A percentile compares a stretch with the other conserved stretches of the same genome.
Conservation (phyloP, 2,888 invertebrate genomes). For the Ectemnius continuus region DNA sequence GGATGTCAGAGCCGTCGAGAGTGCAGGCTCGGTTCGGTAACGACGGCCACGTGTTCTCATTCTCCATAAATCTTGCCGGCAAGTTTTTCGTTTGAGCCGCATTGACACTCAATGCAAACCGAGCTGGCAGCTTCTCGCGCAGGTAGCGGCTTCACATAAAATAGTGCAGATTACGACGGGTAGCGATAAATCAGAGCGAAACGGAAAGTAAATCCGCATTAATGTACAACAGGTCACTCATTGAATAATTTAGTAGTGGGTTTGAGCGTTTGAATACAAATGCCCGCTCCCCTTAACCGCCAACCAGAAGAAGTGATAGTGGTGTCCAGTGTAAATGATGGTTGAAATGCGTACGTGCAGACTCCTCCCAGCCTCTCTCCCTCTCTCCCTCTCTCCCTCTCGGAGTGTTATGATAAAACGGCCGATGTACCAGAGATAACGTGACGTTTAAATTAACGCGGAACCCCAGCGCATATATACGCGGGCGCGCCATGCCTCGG, state of each 20-base stretch:
- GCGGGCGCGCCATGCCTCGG: slow-evolving; percentile 52
- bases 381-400: slow-evolving; percentile 18
- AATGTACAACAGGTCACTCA: slow-evolving; percentile 40
- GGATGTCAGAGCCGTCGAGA: neutral
- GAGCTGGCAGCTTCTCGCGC: slow-evolving; percentile 1
- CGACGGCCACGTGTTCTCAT: no score
- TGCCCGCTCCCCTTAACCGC: slow-evolving; percentile 22
- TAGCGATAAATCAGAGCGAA: slow-evolving; percentile 21
- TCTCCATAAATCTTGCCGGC: no score
- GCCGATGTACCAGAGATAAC: slow-evolving; percentile 51
- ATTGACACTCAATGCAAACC: neutral
- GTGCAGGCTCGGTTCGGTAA: neutral
- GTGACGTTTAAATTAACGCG: slow-evolving; percentile 62
- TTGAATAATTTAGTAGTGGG: slow-evolving; percentile 43
- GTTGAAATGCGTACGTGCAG: neutral
- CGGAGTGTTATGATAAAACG: slow-evolving; percentile 54
- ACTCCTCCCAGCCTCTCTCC: neutral
- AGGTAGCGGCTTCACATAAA: slow-evolving; percentile 11
- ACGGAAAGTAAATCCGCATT: slow-evolving; percentile 22
- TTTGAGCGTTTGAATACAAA: slow-evolving; percentile 25
- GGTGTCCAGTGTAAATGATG: slow-evolving; percentile 22
- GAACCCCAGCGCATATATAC: slow-evolving; percentile 18
- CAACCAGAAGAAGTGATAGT: slow-evolving; percentile 34
- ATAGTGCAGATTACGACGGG: slow-evolving; percentile 14
- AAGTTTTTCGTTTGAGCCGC: slow-evolving; percentile 1